Percentiles rank a stretch among this genome's conserved stretches.
phyloP scores from a whole-genome alignment of 2,888 invertebrate genomes.

The Spisula solida region DNA sequence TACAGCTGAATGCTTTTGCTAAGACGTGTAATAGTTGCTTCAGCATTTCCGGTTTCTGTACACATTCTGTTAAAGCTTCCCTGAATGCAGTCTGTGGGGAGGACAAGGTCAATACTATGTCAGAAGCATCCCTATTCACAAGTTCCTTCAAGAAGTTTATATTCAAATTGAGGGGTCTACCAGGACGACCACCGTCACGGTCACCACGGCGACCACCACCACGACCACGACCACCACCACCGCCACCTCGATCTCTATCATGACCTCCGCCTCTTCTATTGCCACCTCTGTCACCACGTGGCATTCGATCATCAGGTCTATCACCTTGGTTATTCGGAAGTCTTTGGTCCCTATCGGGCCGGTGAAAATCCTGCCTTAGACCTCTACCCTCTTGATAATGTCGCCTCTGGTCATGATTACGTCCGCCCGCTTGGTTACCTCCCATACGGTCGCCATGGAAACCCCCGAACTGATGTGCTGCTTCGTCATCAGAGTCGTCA shows the following conservation, averaged over 20 bases:
- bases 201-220: slow-evolving; percentile 18
- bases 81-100: slow-evolving; percentile 43
- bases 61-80: slow-evolving; percentile 37
- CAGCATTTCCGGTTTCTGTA: slow-evolving; percentile 29
- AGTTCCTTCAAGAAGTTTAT: slow-evolving; percentile 39
- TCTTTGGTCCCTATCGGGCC: not conserved
- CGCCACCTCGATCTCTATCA: not conserved
- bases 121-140: slow-evolving; percentile 38
- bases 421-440: not conserved
- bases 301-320: not conserved
- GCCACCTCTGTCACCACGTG: not conserved
- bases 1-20: slow-evolving; percentile 64
- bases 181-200: slow-evolving; percentile 16
- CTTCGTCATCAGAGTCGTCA: slow-evolving; percentile 52
- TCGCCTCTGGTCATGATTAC: not conserved
- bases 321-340: not conserved
- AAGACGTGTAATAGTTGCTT: slow-evolving; percentile 53
- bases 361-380: not conserved
- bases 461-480: slow-evolving; percentile 13
- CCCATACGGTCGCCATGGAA: not conserved
- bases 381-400: not conserved
- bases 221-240: not conserved
- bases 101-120: slow-evolving; percentile 50
- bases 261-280: not conserved
- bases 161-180: slow-evolving; percentile 21